Evolutionary conservation across 2,888 invertebrate species (phyloP).

Genomic region (Fragum whitleyi): DNA sequence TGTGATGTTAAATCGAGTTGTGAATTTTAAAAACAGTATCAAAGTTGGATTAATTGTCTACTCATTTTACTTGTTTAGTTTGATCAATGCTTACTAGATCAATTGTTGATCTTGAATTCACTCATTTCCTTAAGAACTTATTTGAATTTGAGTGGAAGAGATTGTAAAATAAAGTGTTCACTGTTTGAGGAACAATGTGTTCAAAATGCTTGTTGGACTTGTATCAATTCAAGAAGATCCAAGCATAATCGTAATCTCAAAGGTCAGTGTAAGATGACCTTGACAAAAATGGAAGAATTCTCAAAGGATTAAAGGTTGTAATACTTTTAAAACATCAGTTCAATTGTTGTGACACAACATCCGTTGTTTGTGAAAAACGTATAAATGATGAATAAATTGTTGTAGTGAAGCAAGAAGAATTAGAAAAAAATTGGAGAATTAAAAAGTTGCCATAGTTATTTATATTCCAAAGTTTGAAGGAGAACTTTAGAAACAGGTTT

Average conservation of each 20-base stretch:
- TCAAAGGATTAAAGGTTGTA: neutral
- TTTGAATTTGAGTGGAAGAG: no score
- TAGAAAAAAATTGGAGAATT: no score
- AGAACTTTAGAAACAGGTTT: neutral
- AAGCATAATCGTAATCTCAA: neutral
- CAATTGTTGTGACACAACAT: neutral
- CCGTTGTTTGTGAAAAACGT: neutral
- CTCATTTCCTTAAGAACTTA: no score
- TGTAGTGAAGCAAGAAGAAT: neutral
- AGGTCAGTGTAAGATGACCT: neutral
- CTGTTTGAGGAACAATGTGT: neutral
- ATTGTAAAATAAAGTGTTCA: neutral
- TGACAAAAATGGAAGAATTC: neutral
- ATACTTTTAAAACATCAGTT: neutral
- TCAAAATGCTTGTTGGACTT: no score
- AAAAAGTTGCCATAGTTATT: neutral
- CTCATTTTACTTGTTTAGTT: no score
- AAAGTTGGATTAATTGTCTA: neutral
- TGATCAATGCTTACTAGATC: no score
- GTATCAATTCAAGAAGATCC: no score
- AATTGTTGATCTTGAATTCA: no score
- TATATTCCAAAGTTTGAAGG: neutral
- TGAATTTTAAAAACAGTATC: neutral
- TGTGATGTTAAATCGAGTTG: neutral
- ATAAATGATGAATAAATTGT: neutral